These are phyloP conservation scores for Ciconia stormi DNA, from an alignment of 2,113 vertebrate species.

Conservation along the genomic window DNA sequence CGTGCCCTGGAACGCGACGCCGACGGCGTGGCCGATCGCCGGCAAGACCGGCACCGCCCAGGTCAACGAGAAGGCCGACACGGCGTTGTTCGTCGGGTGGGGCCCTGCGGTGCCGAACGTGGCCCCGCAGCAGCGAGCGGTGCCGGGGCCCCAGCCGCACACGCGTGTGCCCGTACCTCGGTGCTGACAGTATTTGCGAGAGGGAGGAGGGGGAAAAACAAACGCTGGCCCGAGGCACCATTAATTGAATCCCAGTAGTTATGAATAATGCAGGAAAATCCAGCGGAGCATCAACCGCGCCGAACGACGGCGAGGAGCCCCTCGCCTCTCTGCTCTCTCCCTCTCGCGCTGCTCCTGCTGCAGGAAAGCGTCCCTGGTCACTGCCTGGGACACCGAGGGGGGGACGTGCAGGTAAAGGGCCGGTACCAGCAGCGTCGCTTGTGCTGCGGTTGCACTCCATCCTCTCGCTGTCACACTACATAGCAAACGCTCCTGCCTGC, in stretches of 20 bases:
- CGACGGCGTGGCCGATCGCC: no score
- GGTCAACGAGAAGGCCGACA: no score
- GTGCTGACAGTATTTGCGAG: not conserved
- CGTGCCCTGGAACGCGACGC: no score
- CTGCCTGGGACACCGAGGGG: not conserved
- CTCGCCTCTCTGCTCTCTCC: not conserved
- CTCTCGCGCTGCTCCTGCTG: not conserved
- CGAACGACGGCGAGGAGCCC: rapidly evolving
- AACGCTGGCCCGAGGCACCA: not conserved
- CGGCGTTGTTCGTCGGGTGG: no score
- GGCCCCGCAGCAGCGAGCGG: not conserved
- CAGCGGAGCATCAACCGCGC: not conserved
- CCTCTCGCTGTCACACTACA: not conserved
- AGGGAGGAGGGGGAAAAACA: not conserved
- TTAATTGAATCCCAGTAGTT: not conserved
- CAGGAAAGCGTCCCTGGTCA: not conserved
- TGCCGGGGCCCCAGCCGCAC: not conserved
- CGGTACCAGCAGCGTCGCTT: not conserved
- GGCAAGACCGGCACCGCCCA: no score
- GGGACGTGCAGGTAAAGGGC: not conserved
- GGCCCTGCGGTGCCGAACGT: rapidly evolving
- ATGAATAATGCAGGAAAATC: not conserved
- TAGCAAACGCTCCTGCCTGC: not conserved
- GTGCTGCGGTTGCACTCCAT: not conserved
- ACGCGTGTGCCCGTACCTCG: rapidly evolving